Conservation (phyloP, 2,888 invertebrate genomes). For the Aphidoletes aphidimyza region DNA sequence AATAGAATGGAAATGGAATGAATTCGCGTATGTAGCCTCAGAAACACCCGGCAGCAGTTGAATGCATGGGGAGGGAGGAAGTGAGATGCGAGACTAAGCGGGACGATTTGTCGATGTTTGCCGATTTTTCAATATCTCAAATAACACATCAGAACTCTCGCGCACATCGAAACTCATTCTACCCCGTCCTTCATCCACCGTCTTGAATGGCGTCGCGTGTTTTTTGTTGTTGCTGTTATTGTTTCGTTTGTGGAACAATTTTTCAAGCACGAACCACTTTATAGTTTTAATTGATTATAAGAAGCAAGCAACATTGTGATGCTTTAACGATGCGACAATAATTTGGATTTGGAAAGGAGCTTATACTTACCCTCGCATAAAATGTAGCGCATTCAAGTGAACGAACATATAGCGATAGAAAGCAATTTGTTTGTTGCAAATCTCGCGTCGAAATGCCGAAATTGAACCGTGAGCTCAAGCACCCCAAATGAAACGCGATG, state of each 20-base stretch:
- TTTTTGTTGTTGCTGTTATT: not conserved
- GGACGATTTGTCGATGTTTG: not conserved
- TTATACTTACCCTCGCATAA: not conserved
- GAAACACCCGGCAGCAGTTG: not conserved
- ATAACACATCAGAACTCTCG: too few species aligned
- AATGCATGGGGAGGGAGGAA: not conserved
- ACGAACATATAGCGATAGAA: too few species aligned
- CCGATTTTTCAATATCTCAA: slow-evolving; percentile 17
- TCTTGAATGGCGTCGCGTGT: not conserved
- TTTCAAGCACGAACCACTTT: slow-evolving; percentile 35
- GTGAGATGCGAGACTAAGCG: not conserved
- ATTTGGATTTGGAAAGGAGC: not conserved
- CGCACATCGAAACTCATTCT: too few species aligned
- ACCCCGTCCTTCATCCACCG: not conserved
- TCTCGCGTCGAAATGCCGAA: too few species aligned
- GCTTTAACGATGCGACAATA: slow-evolving; percentile 43
- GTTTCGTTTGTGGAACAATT: not conserved
- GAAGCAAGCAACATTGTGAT: not conserved
- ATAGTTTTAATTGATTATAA: slow-evolving; percentile 50
- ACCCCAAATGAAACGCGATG: not conserved
- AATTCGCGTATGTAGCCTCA: not conserved
- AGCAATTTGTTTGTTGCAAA: too few species aligned
- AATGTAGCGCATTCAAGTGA: too few species aligned
- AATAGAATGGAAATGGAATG: not conserved
- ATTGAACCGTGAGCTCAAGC: too few species aligned